Evolutionary conservation across 2,797 vertebrate genomes (phyloP).

Genomic region (Acanthornis magna): DNA sequence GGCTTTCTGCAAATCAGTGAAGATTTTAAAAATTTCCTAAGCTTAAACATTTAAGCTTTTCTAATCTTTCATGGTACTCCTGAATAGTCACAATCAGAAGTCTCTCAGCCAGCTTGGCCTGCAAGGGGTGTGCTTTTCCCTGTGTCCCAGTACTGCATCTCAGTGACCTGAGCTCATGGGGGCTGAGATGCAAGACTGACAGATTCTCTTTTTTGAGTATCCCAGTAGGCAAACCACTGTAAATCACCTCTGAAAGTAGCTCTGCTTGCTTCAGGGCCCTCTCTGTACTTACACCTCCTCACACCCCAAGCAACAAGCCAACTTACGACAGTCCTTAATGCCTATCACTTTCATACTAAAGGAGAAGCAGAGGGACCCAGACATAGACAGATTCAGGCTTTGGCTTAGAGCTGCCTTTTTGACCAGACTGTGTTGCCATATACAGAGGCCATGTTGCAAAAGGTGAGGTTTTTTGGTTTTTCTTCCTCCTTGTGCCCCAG

Average conservation of each 20-base stretch:
- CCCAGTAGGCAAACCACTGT: background rate
- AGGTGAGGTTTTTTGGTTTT: background rate
- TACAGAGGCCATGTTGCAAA: background rate
- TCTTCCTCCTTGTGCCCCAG: background rate
- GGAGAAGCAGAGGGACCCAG: background rate
- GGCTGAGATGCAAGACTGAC: background rate
- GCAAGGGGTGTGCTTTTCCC: background rate
- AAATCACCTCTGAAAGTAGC: background rate
- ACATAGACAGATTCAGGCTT: background rate
- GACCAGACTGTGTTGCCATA: background rate
- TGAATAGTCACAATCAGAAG: background rate
- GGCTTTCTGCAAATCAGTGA: background rate
- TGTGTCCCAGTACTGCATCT: background rate
- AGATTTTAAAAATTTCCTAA: background rate
- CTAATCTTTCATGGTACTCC: background rate
- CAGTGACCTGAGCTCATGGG: background rate
- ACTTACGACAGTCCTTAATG: background rate
- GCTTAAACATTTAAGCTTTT: background rate
- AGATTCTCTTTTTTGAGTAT: background rate
- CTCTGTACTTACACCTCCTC: background rate
- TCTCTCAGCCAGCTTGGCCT: background rate
- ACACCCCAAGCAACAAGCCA: background rate
- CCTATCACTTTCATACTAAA: background rate
- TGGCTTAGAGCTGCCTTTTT: background rate
- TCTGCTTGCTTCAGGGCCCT: background rate